These are phyloP conservation scores for Petrolisthes cinctipes DNA, from an alignment of 2,888 invertebrate species.

Conservation along the genomic window DNA sequence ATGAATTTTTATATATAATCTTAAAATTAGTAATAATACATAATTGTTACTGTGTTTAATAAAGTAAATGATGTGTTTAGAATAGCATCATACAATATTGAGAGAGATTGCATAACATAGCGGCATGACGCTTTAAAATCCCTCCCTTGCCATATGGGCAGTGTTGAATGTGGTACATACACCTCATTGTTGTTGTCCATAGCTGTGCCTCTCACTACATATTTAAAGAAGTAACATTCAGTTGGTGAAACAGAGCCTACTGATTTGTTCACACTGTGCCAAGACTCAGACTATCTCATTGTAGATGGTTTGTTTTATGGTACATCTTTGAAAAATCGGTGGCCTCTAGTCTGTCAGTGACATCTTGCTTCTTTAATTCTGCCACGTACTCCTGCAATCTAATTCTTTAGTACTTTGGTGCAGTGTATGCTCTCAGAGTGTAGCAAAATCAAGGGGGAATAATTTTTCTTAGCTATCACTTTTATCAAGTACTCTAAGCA, in stretches of 20 bases:
- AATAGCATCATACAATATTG: background rate
- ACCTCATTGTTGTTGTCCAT: too few species aligned
- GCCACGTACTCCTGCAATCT: too few species aligned
- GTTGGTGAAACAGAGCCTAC: too few species aligned
- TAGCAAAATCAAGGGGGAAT: slow-evolving; percentile 51
- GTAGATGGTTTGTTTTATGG: too few species aligned
- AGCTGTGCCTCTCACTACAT: too few species aligned
- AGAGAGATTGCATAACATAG: background rate
- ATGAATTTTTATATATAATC: background rate
- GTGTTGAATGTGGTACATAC: slow-evolving; percentile 35
- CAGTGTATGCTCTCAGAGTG: slow-evolving; percentile 34
- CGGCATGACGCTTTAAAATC: background rate
- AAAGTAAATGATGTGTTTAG: background rate
- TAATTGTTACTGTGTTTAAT: background rate
- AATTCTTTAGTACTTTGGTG: slow-evolving; percentile 33
- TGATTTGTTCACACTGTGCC: too few species aligned
- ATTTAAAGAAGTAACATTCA: too few species aligned
- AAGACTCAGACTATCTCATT: too few species aligned
- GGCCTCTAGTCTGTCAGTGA: too few species aligned
- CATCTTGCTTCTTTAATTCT: slow-evolving; percentile 11
- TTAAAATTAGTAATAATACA: background rate
- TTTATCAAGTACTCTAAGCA: background rate
- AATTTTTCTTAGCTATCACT: slow-evolving; percentile 12
- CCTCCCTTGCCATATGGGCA: slow-evolving; percentile 29
- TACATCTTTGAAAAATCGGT: too few species aligned